A percentile compares a stretch with the other conserved stretches of the same genome.
These are phyloP conservation scores for Rhizoglyphus robini DNA, from an alignment of 1,140 invertebrate species.

Conservation along the genomic window DNA sequence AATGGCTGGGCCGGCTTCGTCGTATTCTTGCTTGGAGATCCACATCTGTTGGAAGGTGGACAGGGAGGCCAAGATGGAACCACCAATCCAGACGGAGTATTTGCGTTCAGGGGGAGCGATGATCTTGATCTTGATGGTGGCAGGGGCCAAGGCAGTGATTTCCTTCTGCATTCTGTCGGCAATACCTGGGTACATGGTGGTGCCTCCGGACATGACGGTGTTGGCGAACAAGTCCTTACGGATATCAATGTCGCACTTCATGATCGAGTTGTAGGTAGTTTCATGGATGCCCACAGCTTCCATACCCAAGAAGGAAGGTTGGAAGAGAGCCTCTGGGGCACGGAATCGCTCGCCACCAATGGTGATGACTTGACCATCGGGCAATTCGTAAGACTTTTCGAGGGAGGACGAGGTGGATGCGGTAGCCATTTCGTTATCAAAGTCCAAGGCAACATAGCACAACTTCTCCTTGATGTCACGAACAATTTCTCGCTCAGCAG, in stretches of 20 bases:
- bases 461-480: conserved; percentile 40
- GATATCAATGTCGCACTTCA: conserved; percentile 77
- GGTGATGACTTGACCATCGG: conserved; percentile 64
- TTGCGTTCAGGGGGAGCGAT: conserved; percentile 82
- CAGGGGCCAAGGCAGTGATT: conserved; percentile 68
- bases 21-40: conserved; percentile 90
- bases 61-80: conserved; percentile 67
- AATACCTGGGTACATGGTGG: conserved; percentile 67
- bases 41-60: conserved; percentile 85
- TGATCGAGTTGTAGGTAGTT: conserved; percentile 74
- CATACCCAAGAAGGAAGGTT: conserved; percentile 78
- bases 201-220: conserved; percentile 65
- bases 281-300: conserved; percentile 68
- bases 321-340: conserved; percentile 92
- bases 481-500: conserved; percentile 40
- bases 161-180: conserved; percentile 74
- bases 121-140: conserved; percentile 83
- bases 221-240: conserved; percentile 63
- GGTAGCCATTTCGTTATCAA: conserved; percentile 38
- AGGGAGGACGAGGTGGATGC: conserved; percentile 45
- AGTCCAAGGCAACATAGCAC: conserved; percentile 34
- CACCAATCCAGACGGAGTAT: conserved; percentile 81
- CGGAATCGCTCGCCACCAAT: conserved; percentile 72
- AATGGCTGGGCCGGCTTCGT: conserved; percentile 82
- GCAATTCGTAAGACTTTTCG: conserved; percentile 86